These are phyloP conservation scores for Acanthosoma haemorrhoidale DNA, from an alignment of 2,888 invertebrate species.

Conservation along the genomic window DNA sequence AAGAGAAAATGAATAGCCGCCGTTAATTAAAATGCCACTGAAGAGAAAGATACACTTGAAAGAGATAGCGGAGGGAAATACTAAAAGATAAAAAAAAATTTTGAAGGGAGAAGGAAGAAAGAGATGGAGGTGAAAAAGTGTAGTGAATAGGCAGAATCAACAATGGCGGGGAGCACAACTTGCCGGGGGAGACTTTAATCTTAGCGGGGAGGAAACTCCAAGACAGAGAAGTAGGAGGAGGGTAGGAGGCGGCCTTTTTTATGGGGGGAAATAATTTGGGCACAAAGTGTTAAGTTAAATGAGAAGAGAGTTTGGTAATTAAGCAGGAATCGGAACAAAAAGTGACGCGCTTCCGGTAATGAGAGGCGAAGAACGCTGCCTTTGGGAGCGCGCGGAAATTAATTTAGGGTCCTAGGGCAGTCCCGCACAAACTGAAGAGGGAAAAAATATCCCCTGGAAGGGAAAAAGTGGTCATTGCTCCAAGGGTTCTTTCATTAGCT, in stretches of 20 bases:
- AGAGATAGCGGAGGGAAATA: background rate
- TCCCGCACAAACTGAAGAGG: background rate
- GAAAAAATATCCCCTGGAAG: background rate
- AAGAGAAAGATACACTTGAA: background rate
- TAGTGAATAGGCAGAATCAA: constrained; percentile 25
- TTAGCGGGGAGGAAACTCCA: background rate
- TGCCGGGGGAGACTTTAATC: constrained; percentile 12
- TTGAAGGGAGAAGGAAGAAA: background rate
- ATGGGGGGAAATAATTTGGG: constrained; percentile 25
- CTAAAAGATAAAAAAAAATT: background rate
- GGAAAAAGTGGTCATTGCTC: background rate
- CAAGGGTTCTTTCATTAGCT: background rate
- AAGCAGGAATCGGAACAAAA: constrained; percentile 27
- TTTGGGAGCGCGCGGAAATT: background rate
- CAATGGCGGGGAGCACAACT: constrained; percentile 20
- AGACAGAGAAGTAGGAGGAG: background rate
- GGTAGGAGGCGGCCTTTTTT: constrained; percentile 5
- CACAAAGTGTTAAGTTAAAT: constrained; percentile 32
- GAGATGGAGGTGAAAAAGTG: background rate
- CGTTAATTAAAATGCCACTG: constrained; percentile 16
- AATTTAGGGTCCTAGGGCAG: background rate
- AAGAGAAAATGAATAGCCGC: background rate
- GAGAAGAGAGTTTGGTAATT: constrained; percentile 29
- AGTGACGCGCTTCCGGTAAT: constrained; percentile 22
- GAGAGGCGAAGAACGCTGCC: constrained; percentile 10